These are phyloP conservation scores for Oscheius sp. DNA, from an alignment of 2,888 invertebrate species.

Conservation along the genomic window DNA sequence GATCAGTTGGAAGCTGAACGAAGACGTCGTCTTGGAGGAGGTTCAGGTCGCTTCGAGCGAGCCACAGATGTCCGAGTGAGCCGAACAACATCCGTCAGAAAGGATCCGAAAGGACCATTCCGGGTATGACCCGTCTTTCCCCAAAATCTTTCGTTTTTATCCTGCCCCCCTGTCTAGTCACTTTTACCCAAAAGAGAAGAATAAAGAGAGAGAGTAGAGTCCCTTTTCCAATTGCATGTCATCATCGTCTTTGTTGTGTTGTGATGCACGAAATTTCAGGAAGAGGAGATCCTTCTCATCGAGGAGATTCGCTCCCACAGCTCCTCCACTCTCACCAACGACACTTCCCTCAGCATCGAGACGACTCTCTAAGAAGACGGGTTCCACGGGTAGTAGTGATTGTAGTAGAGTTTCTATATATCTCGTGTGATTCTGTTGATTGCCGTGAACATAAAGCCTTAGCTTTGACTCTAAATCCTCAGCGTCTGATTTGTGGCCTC, in stretches of 20 bases:
- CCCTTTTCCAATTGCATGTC: not conserved
- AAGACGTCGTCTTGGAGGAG: conserved; percentile 37
- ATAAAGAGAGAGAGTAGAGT: conserved; percentile 17
- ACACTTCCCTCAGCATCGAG: conserved; percentile 13
- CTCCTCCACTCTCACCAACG: conserved; percentile 8
- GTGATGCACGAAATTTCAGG: conserved; percentile 21
- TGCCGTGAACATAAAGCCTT: too few relatives aligned
- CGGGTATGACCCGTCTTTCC: conserved; percentile 33
- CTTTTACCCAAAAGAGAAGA: not conserved
- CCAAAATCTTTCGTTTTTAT: conserved; percentile 5
- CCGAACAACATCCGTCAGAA: conserved; percentile 13
- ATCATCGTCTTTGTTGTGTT: conserved; percentile 1
- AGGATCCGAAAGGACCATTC: conserved; percentile 27
- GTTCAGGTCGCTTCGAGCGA: conserved; percentile 26
- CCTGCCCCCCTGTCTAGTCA: conserved; percentile 13
- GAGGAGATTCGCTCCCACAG: conserved; percentile 7
- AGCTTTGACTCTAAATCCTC: conserved; percentile 6
- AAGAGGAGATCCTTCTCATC: not conserved
- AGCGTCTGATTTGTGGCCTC: conserved; percentile 14
- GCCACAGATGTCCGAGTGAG: conserved; percentile 21
- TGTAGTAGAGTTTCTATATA: not conserved
- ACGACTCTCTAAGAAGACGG: conserved; percentile 5
- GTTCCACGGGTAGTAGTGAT: conserved; percentile 5
- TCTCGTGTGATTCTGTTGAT: not conserved
- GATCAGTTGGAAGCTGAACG: conserved; percentile 61